Evolutionary conservation across 2,888 invertebrate genomes (phyloP).

Genomic region (Acanthococcus lagerstroemiae): DNA sequence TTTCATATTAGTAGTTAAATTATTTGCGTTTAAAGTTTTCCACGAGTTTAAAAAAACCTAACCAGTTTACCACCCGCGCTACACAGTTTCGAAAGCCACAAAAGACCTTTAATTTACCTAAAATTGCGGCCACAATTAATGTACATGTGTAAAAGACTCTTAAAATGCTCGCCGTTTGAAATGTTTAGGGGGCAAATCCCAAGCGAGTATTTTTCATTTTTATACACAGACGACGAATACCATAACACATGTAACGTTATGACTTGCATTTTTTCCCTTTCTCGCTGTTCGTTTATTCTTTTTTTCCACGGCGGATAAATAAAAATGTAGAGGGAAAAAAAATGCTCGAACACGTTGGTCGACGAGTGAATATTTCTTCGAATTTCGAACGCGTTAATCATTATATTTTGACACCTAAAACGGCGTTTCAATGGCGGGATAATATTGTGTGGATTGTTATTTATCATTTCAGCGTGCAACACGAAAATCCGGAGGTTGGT

Average conservation of each 20-base stretch:
- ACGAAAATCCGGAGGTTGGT: too few species aligned
- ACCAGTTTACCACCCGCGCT: too few species aligned
- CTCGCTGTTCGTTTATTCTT: background rate
- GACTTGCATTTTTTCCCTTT: slow-evolving; percentile 16
- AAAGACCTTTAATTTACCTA: background rate
- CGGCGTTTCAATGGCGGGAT: background rate
- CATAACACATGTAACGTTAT: slow-evolving; percentile 27
- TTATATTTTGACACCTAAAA: slow-evolving; percentile 17
- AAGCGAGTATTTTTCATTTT: slow-evolving; percentile 28
- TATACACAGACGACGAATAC: slow-evolving; percentile 9
- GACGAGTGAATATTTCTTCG: slow-evolving; percentile 6
- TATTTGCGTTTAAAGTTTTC: too few species aligned
- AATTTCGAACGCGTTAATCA: slow-evolving; percentile 23
- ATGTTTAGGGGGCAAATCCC: slow-evolving; percentile 4
- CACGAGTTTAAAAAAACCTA: too few species aligned
- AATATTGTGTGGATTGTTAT: slow-evolving; percentile 3
- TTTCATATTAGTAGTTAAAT: too few species aligned
- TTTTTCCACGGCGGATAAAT: background rate
- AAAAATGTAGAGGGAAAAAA: too few species aligned
- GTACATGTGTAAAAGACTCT: background rate
- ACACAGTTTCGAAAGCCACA: too few species aligned
- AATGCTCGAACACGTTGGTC: background rate
- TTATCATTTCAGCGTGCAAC: background rate
- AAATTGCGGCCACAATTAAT: background rate
- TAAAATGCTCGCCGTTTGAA: background rate